Evolutionary conservation across 2,797 vertebrate genomes (phyloP).

Genomic region (Cyclura pinguis): DNA sequence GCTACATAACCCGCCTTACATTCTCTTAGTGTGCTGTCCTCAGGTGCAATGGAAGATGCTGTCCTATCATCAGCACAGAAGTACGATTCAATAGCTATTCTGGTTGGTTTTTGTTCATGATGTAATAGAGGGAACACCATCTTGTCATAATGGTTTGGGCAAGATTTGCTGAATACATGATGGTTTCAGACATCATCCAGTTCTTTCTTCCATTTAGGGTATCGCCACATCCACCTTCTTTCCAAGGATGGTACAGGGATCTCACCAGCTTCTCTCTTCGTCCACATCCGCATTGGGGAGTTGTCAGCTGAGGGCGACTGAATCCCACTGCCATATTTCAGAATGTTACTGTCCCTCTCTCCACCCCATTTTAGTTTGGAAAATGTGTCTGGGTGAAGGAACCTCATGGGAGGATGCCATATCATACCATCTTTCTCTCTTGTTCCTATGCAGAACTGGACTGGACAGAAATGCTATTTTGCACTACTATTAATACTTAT

Average conservation of each 20-base stretch:
- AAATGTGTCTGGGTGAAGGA: neutral
- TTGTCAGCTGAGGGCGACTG: conserved; percentile 10
- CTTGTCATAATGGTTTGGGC: neutral
- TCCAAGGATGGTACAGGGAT: conserved; percentile 92
- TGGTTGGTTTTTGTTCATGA: neutral
- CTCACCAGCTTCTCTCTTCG: conserved; percentile 90
- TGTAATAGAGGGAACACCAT: neutral
- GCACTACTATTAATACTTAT: conserved; percentile 10
- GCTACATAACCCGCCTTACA: neutral
- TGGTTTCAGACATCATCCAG: neutral
- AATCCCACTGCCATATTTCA: neutral
- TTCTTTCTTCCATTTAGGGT: conserved; percentile 78
- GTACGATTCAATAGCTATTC: neutral
- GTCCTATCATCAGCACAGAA: neutral
- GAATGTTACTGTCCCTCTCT: neutral
- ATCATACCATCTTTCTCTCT: neutral
- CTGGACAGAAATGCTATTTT: conserved; percentile 29
- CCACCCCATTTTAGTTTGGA: neutral
- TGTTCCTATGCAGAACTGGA: conserved; percentile 12
- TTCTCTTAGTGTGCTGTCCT: neutral
- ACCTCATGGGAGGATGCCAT: neutral
- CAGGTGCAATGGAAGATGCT: neutral
- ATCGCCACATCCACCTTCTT: conserved; percentile 89
- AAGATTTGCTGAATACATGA: neutral
- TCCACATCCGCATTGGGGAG: conserved; percentile 83